Percentiles rank a stretch among this genome's conserved stretches.
Evolutionary conservation across 2,797 vertebrate genomes (phyloP).

Genomic region (Todus mexicanus): DNA sequence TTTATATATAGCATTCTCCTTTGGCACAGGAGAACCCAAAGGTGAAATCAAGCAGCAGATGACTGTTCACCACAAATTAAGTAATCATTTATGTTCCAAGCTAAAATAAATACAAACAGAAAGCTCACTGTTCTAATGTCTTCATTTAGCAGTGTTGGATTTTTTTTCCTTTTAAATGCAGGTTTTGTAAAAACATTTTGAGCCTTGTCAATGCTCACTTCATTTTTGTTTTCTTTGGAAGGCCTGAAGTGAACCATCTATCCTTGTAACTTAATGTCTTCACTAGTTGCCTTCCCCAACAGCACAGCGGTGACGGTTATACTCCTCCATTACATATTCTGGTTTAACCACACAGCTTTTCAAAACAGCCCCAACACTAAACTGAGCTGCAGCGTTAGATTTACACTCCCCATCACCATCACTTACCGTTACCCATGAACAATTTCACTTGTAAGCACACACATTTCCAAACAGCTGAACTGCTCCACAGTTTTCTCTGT

Average conservation of each 20-base stretch:
- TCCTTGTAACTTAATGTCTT: background rate
- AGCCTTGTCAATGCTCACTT: background rate
- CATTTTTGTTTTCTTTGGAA: constrained; percentile 35
- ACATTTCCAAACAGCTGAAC: background rate
- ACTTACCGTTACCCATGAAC: background rate
- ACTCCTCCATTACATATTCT: background rate
- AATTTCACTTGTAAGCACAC: background rate
- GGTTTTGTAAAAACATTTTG: background rate
- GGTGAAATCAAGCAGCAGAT: constrained; percentile 31
- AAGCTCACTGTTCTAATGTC: background rate
- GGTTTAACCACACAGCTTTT: constrained; percentile 13
- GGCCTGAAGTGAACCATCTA: background rate
- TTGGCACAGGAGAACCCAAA: constrained; percentile 10
- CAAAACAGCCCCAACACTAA: background rate
- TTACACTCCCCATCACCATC: background rate
- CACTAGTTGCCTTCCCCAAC: background rate
- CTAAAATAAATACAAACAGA: constrained; percentile 37
- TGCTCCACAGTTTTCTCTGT: background rate
- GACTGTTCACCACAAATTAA: background rate
- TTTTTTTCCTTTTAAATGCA: background rate
- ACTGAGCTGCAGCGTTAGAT: background rate
- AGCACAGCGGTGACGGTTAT: background rate
- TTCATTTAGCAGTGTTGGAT: background rate
- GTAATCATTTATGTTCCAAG: background rate
- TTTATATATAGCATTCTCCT: background rate